phyloP scores from a whole-genome alignment of 2,888 invertebrate species.

The Troilus luridus region DNA sequence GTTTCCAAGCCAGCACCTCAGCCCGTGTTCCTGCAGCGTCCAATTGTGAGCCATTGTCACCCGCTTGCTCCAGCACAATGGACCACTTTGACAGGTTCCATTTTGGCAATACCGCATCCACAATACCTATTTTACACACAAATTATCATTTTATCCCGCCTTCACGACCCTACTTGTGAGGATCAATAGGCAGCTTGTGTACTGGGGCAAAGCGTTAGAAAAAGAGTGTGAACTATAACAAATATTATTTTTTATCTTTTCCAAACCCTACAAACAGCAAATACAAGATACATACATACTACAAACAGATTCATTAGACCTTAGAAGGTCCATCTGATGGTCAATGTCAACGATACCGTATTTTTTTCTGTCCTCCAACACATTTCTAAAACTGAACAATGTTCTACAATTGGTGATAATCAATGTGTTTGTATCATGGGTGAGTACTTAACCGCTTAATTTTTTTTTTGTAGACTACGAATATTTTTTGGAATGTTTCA shows the following conservation, averaged over 20 bases:
- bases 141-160: constrained; percentile 43
- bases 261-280: not conserved
- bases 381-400: too few species aligned
- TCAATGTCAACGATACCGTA: too few species aligned
- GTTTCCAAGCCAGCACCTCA: constrained; percentile 45
- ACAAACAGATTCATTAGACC: too few species aligned
- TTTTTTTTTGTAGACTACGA: too few species aligned
- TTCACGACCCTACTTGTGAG: not conserved
- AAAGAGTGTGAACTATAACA: not conserved
- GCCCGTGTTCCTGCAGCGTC: constrained; percentile 17
- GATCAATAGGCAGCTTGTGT: not conserved
- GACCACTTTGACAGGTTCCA: constrained; percentile 52
- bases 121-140: constrained; percentile 56
- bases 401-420: too few species aligned
- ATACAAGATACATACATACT: too few species aligned
- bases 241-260: not conserved
- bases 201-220: not conserved
- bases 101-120: constrained; percentile 47
- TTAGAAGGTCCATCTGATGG: too few species aligned
- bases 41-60: constrained; percentile 32
- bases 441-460: too few species aligned
- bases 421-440: too few species aligned
- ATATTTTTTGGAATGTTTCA: too few species aligned
- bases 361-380: too few species aligned
- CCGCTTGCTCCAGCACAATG: constrained; percentile 10